Conservation (phyloP, 1,140 invertebrate genomes). For the Pseudomyrmex dendroicus region DNA sequence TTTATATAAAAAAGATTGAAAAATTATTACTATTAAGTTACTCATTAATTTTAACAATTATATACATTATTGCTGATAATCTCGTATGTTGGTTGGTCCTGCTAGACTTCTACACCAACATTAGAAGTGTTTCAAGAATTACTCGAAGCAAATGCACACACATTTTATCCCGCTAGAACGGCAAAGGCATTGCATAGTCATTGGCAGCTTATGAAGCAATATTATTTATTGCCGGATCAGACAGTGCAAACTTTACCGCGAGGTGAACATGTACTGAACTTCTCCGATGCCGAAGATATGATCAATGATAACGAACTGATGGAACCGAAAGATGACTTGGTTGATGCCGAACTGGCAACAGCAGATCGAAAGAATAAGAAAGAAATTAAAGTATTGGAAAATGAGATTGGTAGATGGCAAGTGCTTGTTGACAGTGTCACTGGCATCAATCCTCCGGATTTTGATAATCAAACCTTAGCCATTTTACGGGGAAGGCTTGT, state of each 20-base stretch:
- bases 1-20: neutral
- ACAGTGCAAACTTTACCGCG: slow-evolving; percentile 88
- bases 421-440: slow-evolving; percentile 96
- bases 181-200: slow-evolving; percentile 94
- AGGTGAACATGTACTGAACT: slow-evolving; percentile 91
- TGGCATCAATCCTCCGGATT: slow-evolving; percentile 91
- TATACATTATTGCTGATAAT: slow-evolving; percentile 1
- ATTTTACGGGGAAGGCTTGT: slow-evolving; percentile 96
- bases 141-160: slow-evolving; percentile 92
- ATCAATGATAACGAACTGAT: slow-evolving; percentile 93
- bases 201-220: slow-evolving; percentile 97
- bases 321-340: slow-evolving; percentile 91
- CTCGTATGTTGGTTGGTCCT: slow-evolving; percentile 36
- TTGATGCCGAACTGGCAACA: slow-evolving; percentile 89
- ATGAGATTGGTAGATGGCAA: slow-evolving; percentile 95
- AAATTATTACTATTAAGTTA: neutral
- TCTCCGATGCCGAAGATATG: slow-evolving; percentile 96
- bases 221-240: slow-evolving; percentile 96
- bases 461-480: slow-evolving; percentile 96
- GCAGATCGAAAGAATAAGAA: slow-evolving; percentile 90
- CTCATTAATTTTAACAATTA: neutral
- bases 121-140: slow-evolving; percentile 94
- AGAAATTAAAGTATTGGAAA: slow-evolving; percentile 95
- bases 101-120: slow-evolving; percentile 87
- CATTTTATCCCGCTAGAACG: slow-evolving; percentile 95